A percentile compares a stretch with the other conserved stretches of the same genome.
phyloP scores from a whole-genome alignment of 2,113 vertebrate genomes.

The Siniperca knerii region DNA sequence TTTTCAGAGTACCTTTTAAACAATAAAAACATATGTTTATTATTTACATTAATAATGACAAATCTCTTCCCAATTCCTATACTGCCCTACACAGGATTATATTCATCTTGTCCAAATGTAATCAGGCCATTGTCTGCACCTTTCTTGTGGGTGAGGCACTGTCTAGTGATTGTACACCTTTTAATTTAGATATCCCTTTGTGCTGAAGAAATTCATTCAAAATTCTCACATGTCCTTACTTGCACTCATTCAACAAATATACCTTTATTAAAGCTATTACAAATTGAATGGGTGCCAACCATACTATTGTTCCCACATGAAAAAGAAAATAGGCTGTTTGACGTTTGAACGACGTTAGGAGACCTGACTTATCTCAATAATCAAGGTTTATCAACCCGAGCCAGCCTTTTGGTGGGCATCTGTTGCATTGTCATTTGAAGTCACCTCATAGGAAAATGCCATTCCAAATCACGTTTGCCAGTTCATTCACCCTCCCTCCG shows the following conservation, averaged over 20 bases:
- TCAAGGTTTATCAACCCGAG: conserved; percentile 59
- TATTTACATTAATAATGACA: background rate
- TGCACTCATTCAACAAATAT: conserved; percentile 13
- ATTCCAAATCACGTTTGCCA: conserved; percentile 67
- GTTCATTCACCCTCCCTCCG: conserved; percentile 64
- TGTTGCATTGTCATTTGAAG: conserved; percentile 78
- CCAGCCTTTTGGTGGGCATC: conserved; percentile 62
- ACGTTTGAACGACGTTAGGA: conserved; percentile 26
- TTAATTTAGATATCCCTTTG: conserved; percentile 1
- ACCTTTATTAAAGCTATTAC: conserved; percentile 24
- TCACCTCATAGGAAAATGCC: conserved; percentile 66
- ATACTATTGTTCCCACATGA: conserved; percentile 23
- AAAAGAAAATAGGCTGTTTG: conserved; percentile 14
- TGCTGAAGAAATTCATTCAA: background rate
- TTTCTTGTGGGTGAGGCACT: background rate
- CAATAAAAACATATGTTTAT: too few relatives aligned
- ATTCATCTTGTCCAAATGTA: background rate
- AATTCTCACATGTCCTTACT: conserved; percentile 1
- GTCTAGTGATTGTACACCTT: background rate
- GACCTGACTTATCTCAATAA: conserved; percentile 59
- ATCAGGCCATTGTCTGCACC: background rate
- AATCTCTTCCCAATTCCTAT: background rate
- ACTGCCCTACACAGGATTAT: background rate
- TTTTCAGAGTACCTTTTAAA: background rate
- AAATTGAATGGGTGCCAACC: conserved; percentile 1